phyloP scores from a whole-genome alignment of 2,113 vertebrate species.

The Telmatochromis brichardi region DNA sequence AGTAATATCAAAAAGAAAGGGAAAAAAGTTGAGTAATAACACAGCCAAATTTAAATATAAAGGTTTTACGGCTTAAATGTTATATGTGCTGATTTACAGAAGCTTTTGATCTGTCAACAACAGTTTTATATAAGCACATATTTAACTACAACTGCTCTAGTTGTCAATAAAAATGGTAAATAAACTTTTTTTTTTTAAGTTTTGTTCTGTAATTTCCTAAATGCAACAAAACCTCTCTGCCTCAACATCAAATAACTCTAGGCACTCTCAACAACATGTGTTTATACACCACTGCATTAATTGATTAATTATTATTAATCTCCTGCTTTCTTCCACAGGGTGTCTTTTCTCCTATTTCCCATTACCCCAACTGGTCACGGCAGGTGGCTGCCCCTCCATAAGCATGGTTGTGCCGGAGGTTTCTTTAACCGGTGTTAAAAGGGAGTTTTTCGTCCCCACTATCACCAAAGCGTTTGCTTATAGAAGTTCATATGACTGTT shows the following conservation, averaged over 20 bases:
- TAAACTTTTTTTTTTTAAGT: not conserved
- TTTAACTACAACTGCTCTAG: not conserved
- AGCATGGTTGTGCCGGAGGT: not conserved
- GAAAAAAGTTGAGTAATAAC: too few relatives aligned
- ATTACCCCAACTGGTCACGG: not conserved
- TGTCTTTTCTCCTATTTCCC: not conserved
- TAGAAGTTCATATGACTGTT: not conserved
- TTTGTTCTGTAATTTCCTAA: not conserved
- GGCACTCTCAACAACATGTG: not conserved
- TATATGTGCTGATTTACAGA: fast-evolving
- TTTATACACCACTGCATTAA: not conserved
- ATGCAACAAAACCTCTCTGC: not conserved
- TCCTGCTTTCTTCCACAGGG: not conserved
- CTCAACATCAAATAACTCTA: not conserved
- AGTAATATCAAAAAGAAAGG: not conserved
- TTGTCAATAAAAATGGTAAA: not conserved
- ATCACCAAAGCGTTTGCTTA: not conserved
- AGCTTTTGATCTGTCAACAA: not conserved
- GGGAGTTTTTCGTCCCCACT: not conserved
- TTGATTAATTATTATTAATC: not conserved
- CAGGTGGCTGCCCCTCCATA: too few relatives aligned
- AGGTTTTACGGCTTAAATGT: not conserved
- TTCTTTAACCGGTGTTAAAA: not conserved
- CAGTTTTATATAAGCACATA: not conserved
- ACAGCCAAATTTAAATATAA: fast-evolving